phyloP scores from a whole-genome alignment of 2,888 invertebrate genomes.

The Cyclophora albipunctata region DNA sequence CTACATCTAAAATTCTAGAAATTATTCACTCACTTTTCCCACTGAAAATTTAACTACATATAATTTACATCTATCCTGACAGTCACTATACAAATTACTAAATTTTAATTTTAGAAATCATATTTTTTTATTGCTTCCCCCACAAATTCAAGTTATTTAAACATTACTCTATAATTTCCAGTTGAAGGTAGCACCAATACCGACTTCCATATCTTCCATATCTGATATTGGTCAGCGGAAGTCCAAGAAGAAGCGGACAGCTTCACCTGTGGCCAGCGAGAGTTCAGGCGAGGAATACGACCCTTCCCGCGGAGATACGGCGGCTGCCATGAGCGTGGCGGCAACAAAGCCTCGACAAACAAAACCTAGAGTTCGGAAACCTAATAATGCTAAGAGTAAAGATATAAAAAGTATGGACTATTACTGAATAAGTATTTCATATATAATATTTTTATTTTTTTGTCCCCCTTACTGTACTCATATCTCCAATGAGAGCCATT shows the following conservation, averaged over 20 bases:
- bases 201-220: constrained; percentile 50
- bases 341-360: constrained; percentile 57
- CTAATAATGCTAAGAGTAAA: constrained; percentile 58
- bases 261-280: constrained; percentile 56
- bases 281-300: constrained; percentile 71
- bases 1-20: no score
- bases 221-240: constrained; percentile 60
- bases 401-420: constrained; percentile 20
- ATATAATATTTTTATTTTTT: neutral
- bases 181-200: constrained; percentile 35
- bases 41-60: no score
- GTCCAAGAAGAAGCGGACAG: constrained; percentile 62
- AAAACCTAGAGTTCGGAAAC: constrained; percentile 44
- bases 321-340: constrained; percentile 58
- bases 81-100: no score
- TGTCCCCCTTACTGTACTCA: neutral
- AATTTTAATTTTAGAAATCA: no score
- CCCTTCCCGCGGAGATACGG: constrained; percentile 55
- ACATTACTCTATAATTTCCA: constrained; percentile 2
- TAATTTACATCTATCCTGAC: no score
- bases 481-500: no score
- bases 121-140: no score
- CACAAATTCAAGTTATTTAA: no score
- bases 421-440: neutral
- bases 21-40: no score